Percentiles rank a stretch among this genome's conserved stretches.
Conservation (phyloP, 2,888 invertebrate genomes). For the Malthinus seriepunctatus region DNA sequence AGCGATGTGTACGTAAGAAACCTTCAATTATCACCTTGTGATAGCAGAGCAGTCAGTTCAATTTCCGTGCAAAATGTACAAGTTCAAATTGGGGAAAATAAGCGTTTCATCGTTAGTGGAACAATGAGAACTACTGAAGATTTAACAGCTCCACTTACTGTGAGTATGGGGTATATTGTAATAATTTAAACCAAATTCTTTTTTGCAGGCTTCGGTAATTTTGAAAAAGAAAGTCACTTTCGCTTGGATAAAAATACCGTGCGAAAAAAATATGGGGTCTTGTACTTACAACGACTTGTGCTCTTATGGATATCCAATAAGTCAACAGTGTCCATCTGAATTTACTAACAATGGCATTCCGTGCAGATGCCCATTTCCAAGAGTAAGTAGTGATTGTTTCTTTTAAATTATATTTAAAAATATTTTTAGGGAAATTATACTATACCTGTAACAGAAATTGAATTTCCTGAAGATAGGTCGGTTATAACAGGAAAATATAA, state of each 20-base stretch:
- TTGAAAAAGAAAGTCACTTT: constrained; percentile 34
- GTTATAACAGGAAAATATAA: constrained; percentile 35
- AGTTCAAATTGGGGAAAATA: constrained; percentile 18
- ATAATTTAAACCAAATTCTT: background rate
- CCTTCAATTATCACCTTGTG: constrained; percentile 26
- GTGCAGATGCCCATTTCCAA: constrained; percentile 41
- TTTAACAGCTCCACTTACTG: constrained; percentile 34
- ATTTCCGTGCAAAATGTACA: constrained; percentile 27
- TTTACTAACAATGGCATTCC: constrained; percentile 37
- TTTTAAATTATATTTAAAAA: constrained; percentile 6
- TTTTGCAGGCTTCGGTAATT: constrained; percentile 32
- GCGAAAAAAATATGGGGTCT: constrained; percentile 38
- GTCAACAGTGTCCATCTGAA: constrained; percentile 33
- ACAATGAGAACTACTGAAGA: constrained; percentile 30
- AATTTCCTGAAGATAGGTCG: constrained; percentile 17
- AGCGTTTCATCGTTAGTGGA: constrained; percentile 31
- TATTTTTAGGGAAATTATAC: constrained; percentile 40
- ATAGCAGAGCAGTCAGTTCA: constrained; percentile 13
- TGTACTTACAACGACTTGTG: constrained; percentile 39
- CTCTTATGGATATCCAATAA: constrained; percentile 33
- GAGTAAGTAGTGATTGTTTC: constrained; percentile 25
- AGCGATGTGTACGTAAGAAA: constrained; percentile 22
- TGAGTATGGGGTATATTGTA: constrained; percentile 8
- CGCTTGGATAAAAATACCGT: constrained; percentile 38
- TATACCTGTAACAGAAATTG: constrained; percentile 32